Base-by-base conservation (phyloP, 2,797 vertebrate species). In the Podarcis lilfordi region DNA sequence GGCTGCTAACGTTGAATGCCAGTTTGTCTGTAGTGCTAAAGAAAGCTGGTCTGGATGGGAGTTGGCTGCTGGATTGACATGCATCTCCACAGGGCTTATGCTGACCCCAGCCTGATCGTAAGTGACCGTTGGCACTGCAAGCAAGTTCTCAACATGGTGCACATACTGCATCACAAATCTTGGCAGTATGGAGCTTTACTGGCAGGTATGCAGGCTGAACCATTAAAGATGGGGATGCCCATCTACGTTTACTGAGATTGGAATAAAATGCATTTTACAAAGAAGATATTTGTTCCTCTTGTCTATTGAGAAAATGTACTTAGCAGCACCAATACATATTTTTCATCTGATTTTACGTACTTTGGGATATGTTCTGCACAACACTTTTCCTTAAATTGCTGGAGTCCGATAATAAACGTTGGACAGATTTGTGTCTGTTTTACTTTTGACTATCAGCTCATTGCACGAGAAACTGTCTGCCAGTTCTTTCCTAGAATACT, bases 381-480 rank as follows among this genome's bases (percentile, higher is more conserved):
- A 66, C 15, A 3, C 61, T 86, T 74, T 17, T 2, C 35, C 32
- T 32, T 82, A 23, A 72, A 76, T 15, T 40, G 5, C 8, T 40
- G 3, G 8, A 81, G 45, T 11, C n/a, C 66, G 32, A 0, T 29
- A 72, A 77, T 68, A 35, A 6, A 0, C 25, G 85, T 79, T 68
- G 69, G 35, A 13, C 32, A 4, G 21, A 68, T 11, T 79, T 90
- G 45, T 15, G n/a, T 64, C 82, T 19, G 83, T 82, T 45, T 35
- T 27, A 82, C 61, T 45, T 88, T 81, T 88, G 72, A 8, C 43
- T 80, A 43, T 23, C 55, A 72, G 27, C 88, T 68, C 84, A 37
- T 80, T 86, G 40, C 37, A 9, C 76, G 78, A 89, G 80, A 80
- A 71, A 77, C 76, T 85, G 77, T 68, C 5, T 37, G 21, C 85